These are phyloP conservation scores for Helostoma temminkii DNA, from an alignment of 2,797 vertebrate genomes.

Conservation along the genomic window DNA sequence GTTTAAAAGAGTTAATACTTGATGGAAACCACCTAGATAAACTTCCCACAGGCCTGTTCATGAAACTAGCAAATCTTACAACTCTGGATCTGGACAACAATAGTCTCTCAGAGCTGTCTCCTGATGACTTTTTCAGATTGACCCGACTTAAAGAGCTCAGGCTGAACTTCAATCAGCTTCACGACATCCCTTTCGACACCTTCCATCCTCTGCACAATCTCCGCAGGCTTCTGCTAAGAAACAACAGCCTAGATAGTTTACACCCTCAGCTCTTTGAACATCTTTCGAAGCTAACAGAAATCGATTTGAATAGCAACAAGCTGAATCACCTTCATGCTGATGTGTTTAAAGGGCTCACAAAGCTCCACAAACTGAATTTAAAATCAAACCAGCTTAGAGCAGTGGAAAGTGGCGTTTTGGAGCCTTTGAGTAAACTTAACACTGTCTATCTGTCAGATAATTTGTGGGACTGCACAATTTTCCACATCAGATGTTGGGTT, in stretches of 20 bases:
- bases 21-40: conserved; percentile 60
- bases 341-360: conserved; percentile 62
- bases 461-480: conserved; percentile 72
- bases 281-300: conserved; percentile 58
- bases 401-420: conserved; percentile 58
- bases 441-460: conserved; percentile 67
- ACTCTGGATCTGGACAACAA: conserved; percentile 71
- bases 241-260: conserved; percentile 67
- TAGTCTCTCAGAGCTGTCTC: conserved; percentile 39
- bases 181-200: conserved; percentile 31
- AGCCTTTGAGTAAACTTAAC: conserved; percentile 42
- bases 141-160: conserved; percentile 60
- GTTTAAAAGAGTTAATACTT: conserved; percentile 66
- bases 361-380: conserved; percentile 68
- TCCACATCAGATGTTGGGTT: conserved; percentile 74
- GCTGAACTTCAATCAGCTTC: conserved; percentile 70
- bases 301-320: conserved; percentile 74
- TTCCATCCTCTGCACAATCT: conserved; percentile 61
- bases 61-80: conserved; percentile 43
- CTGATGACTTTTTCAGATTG: conserved; percentile 48
- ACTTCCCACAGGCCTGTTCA: conserved; percentile 59
- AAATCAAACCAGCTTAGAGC: conserved; percentile 69
- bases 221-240: conserved; percentile 67
- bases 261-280: conserved; percentile 46
- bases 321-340: conserved; percentile 46